Conservation (phyloP, 2,797 vertebrate species). For the Fistularia commersonii region DNA sequence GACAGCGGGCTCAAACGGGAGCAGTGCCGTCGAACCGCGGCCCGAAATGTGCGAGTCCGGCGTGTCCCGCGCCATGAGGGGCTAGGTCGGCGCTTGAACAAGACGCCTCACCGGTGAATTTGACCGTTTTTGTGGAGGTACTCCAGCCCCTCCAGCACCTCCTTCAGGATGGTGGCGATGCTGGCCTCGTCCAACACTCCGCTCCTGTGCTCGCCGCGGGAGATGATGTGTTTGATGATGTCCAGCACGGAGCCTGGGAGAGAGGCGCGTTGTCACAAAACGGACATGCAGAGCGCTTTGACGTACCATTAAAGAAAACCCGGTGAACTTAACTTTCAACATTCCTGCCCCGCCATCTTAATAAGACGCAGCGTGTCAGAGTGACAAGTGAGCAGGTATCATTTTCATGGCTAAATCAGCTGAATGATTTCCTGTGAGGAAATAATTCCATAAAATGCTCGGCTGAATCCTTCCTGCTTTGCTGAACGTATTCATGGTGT, state of each 20-base stretch:
- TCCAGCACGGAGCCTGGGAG: conserved; percentile 88
- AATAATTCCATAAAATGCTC: no score
- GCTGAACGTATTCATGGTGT: no score
- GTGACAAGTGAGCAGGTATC: no score
- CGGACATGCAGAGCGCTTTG: not conserved
- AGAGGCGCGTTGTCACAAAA: conserved; percentile 23
- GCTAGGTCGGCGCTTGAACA: not conserved
- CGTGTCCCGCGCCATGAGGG: not conserved
- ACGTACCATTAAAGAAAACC: not conserved
- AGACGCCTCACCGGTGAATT: conserved; percentile 84
- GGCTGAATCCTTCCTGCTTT: no score
- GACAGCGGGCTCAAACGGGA: conserved; percentile 1
- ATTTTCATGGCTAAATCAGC: no score
- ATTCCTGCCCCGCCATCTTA: no score
- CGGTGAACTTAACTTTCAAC: not conserved
- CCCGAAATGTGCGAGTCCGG: not conserved
- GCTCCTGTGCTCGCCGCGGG: conserved; percentile 89
- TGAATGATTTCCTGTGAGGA: no score
- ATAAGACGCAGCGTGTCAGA: no score
- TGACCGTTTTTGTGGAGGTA: conserved; percentile 96
- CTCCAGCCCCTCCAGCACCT: conserved; percentile 90
- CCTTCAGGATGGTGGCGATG: conserved; percentile 88
- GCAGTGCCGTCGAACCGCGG: no score
- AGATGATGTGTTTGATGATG: conserved; percentile 93
- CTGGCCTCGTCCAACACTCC: conserved; percentile 90